These are phyloP conservation scores for Andricus quercusramuli DNA, from an alignment of 2,888 invertebrate species.

Conservation along the genomic window DNA sequence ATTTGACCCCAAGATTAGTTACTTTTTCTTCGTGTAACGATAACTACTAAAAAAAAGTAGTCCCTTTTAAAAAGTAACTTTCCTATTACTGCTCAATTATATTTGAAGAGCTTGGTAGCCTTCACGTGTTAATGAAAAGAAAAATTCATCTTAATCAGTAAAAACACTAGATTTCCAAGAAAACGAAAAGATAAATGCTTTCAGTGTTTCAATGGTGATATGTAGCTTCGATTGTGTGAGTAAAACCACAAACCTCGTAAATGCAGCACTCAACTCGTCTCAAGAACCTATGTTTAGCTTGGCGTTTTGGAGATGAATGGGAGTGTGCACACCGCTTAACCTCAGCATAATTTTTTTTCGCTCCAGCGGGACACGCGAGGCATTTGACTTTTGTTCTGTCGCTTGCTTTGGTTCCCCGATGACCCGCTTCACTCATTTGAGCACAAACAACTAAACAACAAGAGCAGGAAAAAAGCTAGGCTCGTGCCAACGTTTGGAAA, in stretches of 20 bases:
- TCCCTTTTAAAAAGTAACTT: too few species aligned
- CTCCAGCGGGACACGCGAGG: slow-evolving; percentile 59
- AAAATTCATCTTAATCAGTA: too few species aligned
- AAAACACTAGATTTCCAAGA: not conserved
- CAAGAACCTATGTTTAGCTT: slow-evolving; percentile 68
- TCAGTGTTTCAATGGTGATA: not conserved
- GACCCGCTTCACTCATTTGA: slow-evolving; percentile 33
- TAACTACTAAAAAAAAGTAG: too few species aligned
- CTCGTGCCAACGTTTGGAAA: slow-evolving; percentile 34
- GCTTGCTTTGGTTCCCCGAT: slow-evolving; percentile 27
- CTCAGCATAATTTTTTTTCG: slow-evolving; percentile 58
- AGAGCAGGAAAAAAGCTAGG: slow-evolving; percentile 26
- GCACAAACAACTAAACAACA: slow-evolving; percentile 24
- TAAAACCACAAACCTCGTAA: slow-evolving; percentile 55
- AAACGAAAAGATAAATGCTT: slow-evolving; percentile 6
- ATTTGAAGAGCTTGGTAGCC: not conserved
- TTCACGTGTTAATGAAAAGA: not conserved
- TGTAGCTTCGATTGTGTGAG: not conserved
- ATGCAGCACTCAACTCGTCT: slow-evolving; percentile 59
- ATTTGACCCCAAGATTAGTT: too few species aligned
- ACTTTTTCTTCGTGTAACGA: too few species aligned
- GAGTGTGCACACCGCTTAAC: slow-evolving; percentile 56
- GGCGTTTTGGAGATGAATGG: slow-evolving; percentile 71
- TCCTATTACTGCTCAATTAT: too few species aligned
- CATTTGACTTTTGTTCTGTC: slow-evolving; percentile 56